Conservation (phyloP, 2,888 invertebrate species). For the Xestia xanthographa region DNA sequence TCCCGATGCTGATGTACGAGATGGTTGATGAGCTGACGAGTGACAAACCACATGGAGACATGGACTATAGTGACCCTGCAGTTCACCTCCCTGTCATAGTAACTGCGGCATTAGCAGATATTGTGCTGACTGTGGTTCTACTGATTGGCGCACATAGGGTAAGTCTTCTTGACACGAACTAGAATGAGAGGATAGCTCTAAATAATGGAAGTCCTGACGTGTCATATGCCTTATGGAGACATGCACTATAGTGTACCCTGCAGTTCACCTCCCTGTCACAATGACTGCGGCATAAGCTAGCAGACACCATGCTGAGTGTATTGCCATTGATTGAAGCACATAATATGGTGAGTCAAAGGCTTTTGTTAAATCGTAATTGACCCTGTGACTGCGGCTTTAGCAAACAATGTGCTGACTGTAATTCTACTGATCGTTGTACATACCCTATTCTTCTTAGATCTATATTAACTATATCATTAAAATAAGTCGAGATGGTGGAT, state of each 20-base stretch:
- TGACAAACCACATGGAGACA: constrained; percentile 58
- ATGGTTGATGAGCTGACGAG: constrained; percentile 74
- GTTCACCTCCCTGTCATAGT: constrained; percentile 77
- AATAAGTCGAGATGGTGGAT: not conserved
- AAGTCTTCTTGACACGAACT: not conserved
- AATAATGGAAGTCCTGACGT: constrained; percentile 58
- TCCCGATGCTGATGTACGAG: constrained; percentile 77
- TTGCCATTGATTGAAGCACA: constrained; percentile 76
- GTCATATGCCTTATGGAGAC: constrained; percentile 41
- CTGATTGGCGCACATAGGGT: constrained; percentile 80
- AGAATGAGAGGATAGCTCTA: constrained; percentile 36
- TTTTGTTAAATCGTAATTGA: not conserved
- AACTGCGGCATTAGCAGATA: constrained; percentile 72
- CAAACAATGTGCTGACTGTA: constrained; percentile 74
- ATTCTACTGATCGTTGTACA: constrained; percentile 73
- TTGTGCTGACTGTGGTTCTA: constrained; percentile 74
- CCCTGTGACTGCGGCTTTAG: constrained; percentile 19
- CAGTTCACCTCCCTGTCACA: constrained; percentile 73
- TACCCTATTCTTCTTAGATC: accelerated
- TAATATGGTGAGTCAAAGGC: constrained; percentile 68
- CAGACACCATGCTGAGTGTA: constrained; percentile 75
- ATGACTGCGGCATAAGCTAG: constrained; percentile 69
- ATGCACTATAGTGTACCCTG: constrained; percentile 58
- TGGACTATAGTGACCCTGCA: constrained; percentile 62
- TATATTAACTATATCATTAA: not conserved